phyloP scores from a whole-genome alignment of 2,797 vertebrate genomes.

The Amazona finschi region DNA sequence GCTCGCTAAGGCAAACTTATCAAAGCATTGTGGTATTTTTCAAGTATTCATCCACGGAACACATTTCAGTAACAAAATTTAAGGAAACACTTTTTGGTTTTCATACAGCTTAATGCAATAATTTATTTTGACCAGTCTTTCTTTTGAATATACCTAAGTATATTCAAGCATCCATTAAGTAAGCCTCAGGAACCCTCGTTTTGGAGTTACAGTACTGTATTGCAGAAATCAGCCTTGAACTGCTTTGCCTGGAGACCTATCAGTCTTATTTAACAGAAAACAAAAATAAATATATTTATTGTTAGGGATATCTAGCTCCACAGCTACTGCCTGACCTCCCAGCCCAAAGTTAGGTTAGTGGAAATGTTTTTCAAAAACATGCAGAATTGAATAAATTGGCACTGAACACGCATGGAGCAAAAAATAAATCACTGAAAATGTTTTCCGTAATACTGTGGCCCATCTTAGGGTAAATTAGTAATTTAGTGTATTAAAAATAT shows the following conservation, averaged over 20 bases:
- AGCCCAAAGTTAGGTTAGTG: background rate
- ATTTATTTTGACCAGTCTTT: conserved; percentile 22
- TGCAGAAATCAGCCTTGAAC: conserved; percentile 19
- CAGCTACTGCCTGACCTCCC: background rate
- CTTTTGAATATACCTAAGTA: background rate
- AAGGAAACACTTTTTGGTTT: background rate
- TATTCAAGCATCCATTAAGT: background rate
- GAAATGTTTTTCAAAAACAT: background rate
- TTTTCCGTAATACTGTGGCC: background rate
- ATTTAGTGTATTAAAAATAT: background rate
- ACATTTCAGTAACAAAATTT: background rate
- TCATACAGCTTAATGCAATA: background rate
- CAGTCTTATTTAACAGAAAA: conserved; percentile 7
- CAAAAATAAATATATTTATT: background rate
- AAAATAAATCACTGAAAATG: background rate
- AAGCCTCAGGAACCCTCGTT: background rate
- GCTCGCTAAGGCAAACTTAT: background rate
- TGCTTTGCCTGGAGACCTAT: conserved; percentile 27
- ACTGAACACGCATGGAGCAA: background rate
- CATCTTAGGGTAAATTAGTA: background rate
- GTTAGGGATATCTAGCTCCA: background rate
- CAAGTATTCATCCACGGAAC: background rate
- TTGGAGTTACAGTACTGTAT: background rate
- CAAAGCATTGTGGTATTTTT: background rate
- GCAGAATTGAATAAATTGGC: background rate